phyloP scores from a whole-genome alignment of 2,113 vertebrate genomes.

The Pycnonotus jocosus region DNA sequence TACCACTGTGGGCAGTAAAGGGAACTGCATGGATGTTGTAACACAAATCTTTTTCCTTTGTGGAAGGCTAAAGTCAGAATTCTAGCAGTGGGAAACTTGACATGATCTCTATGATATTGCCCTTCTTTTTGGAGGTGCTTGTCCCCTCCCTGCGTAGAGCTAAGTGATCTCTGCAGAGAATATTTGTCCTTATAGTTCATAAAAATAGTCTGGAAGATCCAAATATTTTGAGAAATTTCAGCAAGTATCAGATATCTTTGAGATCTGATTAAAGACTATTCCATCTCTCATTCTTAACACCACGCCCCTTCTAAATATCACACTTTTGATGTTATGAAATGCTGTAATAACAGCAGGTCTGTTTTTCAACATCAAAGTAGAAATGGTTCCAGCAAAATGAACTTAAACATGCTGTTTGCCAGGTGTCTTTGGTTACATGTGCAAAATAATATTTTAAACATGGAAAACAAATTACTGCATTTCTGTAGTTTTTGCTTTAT shows the following conservation, averaged over 20 bases:
- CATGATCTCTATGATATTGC: background rate
- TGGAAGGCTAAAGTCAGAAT: background rate
- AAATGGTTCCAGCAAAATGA: background rate
- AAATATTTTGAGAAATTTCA: slow-evolving; percentile 49
- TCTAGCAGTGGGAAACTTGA: background rate
- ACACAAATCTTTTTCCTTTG: background rate
- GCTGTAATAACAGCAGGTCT: background rate
- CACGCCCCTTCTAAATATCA: slow-evolving; percentile 15
- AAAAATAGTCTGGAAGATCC: slow-evolving; percentile 29
- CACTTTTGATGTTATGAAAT: background rate
- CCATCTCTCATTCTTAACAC: background rate
- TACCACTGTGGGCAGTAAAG: background rate
- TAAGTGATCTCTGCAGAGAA: background rate
- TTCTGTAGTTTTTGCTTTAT: background rate
- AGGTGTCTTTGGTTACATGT: background rate
- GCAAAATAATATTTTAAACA: background rate
- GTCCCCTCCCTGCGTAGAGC: background rate
- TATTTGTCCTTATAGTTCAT: slow-evolving; percentile 19
- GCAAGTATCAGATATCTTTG: slow-evolving; percentile 20
- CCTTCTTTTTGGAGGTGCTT: background rate
- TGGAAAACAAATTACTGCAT: background rate
- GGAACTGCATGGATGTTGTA: background rate
- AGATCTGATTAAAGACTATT: background rate
- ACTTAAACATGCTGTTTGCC: background rate
- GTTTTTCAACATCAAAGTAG: background rate